Percentiles rank a stretch among this genome's conserved stretches.
These are phyloP conservation scores for Ailurus styani DNA, from an alignment of 2,113 vertebrate species.

Conservation along the genomic window DNA sequence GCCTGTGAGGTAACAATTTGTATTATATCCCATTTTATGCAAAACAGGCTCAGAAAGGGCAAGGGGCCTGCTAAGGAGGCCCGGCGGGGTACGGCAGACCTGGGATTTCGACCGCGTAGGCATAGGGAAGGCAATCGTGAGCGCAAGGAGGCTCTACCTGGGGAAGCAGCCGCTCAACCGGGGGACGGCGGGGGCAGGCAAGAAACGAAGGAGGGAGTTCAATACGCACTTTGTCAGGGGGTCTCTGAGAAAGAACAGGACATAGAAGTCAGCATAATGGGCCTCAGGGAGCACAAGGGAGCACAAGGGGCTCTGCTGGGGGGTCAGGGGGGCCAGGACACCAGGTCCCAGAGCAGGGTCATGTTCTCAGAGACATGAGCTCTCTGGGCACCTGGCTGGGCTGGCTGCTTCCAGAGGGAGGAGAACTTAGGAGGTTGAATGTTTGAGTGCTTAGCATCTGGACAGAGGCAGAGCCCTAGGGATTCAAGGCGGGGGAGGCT, in stretches of 20 bases:
- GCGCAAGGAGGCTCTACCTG: not conserved
- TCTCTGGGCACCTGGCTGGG: not conserved
- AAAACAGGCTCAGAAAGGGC: not conserved
- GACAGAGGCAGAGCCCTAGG: not conserved
- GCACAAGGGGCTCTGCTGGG: not conserved
- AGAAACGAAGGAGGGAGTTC: not conserved
- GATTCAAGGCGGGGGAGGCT: not conserved
- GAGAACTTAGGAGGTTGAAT: not conserved
- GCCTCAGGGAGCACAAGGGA: accelerated
- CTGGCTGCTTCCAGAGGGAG: not conserved
- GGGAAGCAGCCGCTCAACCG: not conserved
- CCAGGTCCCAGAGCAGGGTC: not conserved
- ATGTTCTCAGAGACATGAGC: not conserved
- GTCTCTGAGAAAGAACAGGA: not conserved
- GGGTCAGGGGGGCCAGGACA: not conserved
- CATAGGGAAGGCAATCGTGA: not conserved
- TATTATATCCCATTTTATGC: not conserved
- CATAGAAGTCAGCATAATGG: not conserved
- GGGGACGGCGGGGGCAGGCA: accelerated
- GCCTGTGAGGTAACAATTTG: not conserved
- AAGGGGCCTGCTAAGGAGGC: not conserved
- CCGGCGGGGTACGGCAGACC: not conserved
- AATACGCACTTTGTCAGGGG: not conserved
- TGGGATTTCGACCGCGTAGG: not conserved
- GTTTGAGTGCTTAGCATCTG: not conserved